These are phyloP conservation scores for Mechanitis messenoides DNA, from an alignment of 2,888 invertebrate genomes.

Conservation along the genomic window DNA sequence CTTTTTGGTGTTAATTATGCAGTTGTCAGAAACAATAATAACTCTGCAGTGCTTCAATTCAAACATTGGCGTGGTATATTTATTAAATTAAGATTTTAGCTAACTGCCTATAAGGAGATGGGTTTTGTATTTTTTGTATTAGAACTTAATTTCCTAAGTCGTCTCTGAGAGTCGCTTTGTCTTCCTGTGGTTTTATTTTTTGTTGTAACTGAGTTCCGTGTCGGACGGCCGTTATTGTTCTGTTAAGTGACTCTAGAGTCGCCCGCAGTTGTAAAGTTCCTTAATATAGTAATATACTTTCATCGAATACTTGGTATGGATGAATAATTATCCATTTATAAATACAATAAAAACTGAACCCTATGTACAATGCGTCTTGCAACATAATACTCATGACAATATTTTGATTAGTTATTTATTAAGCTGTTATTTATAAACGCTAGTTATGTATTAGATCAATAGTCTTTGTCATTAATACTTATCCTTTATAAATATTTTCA, in stretches of 20 bases:
- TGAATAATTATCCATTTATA: background rate
- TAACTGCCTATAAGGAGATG: background rate
- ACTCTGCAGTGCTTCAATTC: no score
- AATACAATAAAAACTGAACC: constrained; percentile 1
- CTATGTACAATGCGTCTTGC: constrained; percentile 6
- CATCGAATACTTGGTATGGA: background rate
- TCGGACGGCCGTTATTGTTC: background rate
- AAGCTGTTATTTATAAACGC: constrained; percentile 25
- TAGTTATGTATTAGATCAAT: constrained; percentile 24
- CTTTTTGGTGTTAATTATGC: no score
- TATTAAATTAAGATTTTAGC: no score
- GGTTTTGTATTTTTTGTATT: background rate
- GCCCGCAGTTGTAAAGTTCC: background rate
- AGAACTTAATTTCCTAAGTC: constrained; percentile 1
- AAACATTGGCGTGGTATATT: no score
- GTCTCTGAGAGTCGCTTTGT: constrained; percentile 24
- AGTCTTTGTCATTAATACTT: constrained; percentile 8
- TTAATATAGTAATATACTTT: background rate
- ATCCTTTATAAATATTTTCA: constrained; percentile 8
- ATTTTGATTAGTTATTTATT: constrained; percentile 28
- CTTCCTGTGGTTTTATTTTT: constrained; percentile 17
- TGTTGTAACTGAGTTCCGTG: constrained; percentile 7
- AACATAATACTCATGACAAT: constrained; percentile 31
- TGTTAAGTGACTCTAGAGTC: background rate
- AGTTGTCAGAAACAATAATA: no score